A percentile compares a stretch with the other conserved stretches of the same genome.
Conservation (phyloP, 1,140 invertebrate genomes). For the Caerostris darwini region DNA sequence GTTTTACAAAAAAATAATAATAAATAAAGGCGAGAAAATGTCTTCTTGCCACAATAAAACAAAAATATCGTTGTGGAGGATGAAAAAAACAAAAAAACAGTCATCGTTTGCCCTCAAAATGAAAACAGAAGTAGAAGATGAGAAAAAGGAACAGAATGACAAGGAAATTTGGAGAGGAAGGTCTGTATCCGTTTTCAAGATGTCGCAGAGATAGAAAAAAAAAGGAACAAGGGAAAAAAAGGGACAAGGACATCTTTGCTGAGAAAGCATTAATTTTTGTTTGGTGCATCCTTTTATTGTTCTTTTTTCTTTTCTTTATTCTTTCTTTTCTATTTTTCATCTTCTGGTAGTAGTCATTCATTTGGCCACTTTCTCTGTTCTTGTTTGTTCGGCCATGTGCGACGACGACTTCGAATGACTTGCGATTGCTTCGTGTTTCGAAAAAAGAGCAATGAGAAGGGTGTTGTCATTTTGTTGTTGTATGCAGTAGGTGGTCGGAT, state of each 20-base stretch:
- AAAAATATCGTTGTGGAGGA: constrained; percentile 37
- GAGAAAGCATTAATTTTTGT: constrained; percentile 65
- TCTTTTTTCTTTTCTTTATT: not conserved
- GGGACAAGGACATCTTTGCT: not conserved
- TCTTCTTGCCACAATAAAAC: constrained; percentile 15
- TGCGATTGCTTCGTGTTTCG: constrained; percentile 28
- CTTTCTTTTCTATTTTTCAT: not conserved
- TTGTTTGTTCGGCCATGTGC: constrained; percentile 19
- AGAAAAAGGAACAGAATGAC: not conserved
- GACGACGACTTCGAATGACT: constrained; percentile 38
- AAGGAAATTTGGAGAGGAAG: not conserved
- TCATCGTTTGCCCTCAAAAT: constrained; percentile 2
- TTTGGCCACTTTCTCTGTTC: constrained; percentile 39
- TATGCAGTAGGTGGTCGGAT: not conserved
- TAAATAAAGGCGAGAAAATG: constrained; percentile 17
- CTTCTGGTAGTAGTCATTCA: constrained; percentile 13
- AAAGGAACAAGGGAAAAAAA: not conserved
- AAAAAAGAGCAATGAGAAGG: not conserved
- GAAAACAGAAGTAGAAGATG: constrained; percentile 41
- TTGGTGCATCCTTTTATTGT: constrained; percentile 7
- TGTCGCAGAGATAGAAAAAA: not conserved
- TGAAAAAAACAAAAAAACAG: not conserved
- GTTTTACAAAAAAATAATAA: not conserved
- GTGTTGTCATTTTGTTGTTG: constrained; percentile 1
- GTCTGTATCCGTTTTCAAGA: constrained; percentile 54